phyloP scores from a whole-genome alignment of 2,888 invertebrate species.

The Xestia sexstrigata region DNA sequence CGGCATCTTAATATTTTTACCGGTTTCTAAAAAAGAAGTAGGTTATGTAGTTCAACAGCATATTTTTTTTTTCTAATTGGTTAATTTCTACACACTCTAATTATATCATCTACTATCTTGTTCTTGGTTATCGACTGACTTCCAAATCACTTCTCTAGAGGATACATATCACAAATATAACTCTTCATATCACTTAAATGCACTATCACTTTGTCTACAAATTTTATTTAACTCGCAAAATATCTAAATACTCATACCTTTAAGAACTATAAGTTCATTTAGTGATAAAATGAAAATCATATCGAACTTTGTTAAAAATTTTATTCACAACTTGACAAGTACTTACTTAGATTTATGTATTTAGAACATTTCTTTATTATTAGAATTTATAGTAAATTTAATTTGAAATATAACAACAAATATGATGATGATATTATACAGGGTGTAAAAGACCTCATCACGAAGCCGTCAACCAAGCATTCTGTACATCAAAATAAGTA shows the following conservation, averaged over 20 bases:
- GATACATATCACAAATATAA: slow-evolving; percentile 65
- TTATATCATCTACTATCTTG: neutral
- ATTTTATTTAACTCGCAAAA: slow-evolving; percentile 38
- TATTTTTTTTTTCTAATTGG: neutral
- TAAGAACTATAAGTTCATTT: slow-evolving; percentile 32
- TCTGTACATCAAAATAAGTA: too few species aligned
- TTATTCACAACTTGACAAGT: slow-evolving; percentile 21
- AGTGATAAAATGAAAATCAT: slow-evolving; percentile 23
- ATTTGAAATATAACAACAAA: too few species aligned
- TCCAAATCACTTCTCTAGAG: slow-evolving; percentile 51
- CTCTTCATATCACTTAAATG: slow-evolving; percentile 64
- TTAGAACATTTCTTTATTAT: neutral
- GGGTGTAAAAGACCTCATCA: too few species aligned
- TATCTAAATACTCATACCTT: slow-evolving; percentile 20
- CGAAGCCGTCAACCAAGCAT: too few species aligned
- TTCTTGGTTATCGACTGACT: slow-evolving; percentile 42
- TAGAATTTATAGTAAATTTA: neutral
- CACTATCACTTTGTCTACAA: slow-evolving; percentile 53
- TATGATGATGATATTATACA: too few species aligned
- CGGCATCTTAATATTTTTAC: neutral
- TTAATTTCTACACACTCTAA: neutral
- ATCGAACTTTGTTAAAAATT: slow-evolving; percentile 31
- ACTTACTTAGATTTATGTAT: neutral
- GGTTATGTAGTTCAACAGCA: neutral
- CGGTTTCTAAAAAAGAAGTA: neutral